Evolutionary conservation across 1,140 invertebrate genomes (phyloP).

Genomic region (Pantala flavescens): DNA sequence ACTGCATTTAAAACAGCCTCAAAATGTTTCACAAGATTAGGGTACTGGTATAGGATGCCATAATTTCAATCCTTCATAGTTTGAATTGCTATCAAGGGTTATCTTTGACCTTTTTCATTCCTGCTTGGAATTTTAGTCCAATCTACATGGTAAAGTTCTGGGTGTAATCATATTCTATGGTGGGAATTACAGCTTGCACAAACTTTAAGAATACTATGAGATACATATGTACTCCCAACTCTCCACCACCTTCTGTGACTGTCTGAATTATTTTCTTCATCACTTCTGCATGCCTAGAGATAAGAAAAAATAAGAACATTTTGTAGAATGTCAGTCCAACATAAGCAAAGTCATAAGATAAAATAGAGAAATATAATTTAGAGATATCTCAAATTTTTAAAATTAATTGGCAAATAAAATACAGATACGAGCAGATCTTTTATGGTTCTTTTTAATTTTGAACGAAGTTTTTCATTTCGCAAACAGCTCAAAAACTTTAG

Average conservation of each 20-base stretch:
- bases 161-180: constrained; percentile 99
- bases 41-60: not conserved
- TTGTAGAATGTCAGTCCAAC: constrained; percentile 15
- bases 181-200: constrained; percentile 97
- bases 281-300: constrained; percentile 86
- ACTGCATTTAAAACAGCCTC: not conserved
- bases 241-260: constrained; percentile 89
- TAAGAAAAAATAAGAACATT: constrained; percentile 13
- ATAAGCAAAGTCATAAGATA: constrained; percentile 18
- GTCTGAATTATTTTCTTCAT: constrained; percentile 99
- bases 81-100: not conserved
- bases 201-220: constrained; percentile 99
- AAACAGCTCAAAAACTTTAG: no score
- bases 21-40: not conserved
- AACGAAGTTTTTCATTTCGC: no score
- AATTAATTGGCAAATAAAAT: not conserved
- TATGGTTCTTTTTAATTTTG: no score
- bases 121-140: not conserved
- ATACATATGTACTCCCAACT: constrained; percentile 95
- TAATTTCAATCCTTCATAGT: not conserved
- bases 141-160: constrained; percentile 83
- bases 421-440: no score
- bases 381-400: constrained; percentile 11
- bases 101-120: not conserved
- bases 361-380: constrained; percentile 19